Evolutionary conservation across 2,113 vertebrate species (phyloP).

Genomic region (Rissa tridactyla): DNA sequence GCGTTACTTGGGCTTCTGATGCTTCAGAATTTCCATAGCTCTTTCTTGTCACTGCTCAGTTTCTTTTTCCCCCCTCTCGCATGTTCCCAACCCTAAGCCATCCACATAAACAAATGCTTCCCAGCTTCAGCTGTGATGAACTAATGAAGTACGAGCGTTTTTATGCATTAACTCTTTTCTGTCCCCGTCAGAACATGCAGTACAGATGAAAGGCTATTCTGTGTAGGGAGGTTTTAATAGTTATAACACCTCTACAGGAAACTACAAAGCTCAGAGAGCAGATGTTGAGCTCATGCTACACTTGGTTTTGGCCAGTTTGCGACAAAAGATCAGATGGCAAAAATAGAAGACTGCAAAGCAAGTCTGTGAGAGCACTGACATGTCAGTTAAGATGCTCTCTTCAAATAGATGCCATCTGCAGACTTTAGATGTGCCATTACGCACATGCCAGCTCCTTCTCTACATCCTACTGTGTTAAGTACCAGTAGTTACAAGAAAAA

Average conservation of each 20-base stretch:
- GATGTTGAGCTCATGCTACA: not conserved
- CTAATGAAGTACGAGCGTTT: not conserved
- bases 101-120: not conserved
- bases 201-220: not conserved
- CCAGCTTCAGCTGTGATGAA: not conserved
- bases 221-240: not conserved
- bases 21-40: not conserved
- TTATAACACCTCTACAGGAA: not conserved
- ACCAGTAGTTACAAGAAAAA: not conserved
- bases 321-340: not conserved
- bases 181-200: not conserved
- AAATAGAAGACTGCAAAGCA: slow-evolving; percentile 15
- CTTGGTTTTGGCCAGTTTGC: not conserved
- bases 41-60: not conserved
- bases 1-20: not conserved
- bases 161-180: not conserved
- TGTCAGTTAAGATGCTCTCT: slow-evolving; percentile 4
- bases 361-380: not conserved
- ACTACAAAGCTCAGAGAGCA: not conserved
- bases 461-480: not conserved
- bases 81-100: not conserved
- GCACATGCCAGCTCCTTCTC: not conserved
- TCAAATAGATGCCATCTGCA: slow-evolving; percentile 44
- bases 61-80: accelerated
- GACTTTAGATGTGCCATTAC: not conserved